phyloP scores from a whole-genome alignment of 2,113 vertebrate genomes.

The Anolis carolinensis region DNA sequence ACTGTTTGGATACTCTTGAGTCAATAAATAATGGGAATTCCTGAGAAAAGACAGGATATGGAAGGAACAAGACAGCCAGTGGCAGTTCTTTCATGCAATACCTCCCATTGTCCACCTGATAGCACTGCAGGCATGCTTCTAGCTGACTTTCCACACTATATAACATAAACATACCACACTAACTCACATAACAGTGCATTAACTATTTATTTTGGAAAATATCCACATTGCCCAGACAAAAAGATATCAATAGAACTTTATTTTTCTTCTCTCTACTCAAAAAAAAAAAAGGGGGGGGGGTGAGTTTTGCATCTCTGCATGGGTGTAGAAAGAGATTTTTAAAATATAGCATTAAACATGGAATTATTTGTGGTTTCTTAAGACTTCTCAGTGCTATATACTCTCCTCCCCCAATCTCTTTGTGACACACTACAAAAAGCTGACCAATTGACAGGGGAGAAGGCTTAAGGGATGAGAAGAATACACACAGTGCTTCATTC shows the following conservation, averaged over 20 bases:
- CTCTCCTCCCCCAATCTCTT: background rate
- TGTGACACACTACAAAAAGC: background rate
- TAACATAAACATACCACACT: background rate
- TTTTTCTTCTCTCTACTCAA: background rate
- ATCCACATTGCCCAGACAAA: background rate
- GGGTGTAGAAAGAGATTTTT: background rate
- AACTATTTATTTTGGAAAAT: conserved; percentile 5
- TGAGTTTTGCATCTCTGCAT: background rate
- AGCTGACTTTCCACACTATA: background rate
- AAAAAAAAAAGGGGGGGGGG: background rate
- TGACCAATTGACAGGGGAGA: background rate
- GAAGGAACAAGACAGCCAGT: too few species aligned
- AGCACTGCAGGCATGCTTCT: background rate
- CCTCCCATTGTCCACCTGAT: background rate
- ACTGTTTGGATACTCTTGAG: background rate
- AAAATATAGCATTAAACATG: background rate
- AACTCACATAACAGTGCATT: background rate
- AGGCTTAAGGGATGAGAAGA: background rate
- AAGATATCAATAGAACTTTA: background rate
- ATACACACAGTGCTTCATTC: background rate
- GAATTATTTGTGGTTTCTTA: background rate
- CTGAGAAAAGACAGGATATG: background rate
- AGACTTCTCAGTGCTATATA: background rate
- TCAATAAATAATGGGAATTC: background rate
- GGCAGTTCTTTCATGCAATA: background rate